Evolutionary conservation across 2,113 vertebrate species (phyloP).

Genomic region (Archocentrus centrarchus): DNA sequence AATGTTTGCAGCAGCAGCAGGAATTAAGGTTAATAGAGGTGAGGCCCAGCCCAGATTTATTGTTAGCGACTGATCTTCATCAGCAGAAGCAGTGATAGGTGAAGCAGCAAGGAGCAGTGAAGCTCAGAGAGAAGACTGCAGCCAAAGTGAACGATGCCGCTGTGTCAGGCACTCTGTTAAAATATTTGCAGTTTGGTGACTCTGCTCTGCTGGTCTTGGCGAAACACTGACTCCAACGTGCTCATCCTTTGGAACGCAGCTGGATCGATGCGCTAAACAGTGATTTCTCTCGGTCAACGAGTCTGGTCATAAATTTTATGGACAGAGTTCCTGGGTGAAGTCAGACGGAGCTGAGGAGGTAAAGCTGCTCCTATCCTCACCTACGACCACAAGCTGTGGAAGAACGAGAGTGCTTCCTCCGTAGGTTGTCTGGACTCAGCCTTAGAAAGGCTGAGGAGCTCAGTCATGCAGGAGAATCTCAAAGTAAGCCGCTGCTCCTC

Average conservation of each 20-base stretch:
- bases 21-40: background rate
- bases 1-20: background rate
- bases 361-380: background rate
- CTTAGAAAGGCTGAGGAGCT: background rate
- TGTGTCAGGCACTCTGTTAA: background rate
- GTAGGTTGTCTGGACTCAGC: background rate
- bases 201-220: background rate
- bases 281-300: too few relatives aligned
- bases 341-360: too few relatives aligned
- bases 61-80: background rate
- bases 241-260: background rate
- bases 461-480: background rate
- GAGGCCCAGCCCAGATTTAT: background rate
- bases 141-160: background rate
- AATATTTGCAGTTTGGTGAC: background rate
- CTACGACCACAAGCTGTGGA: background rate
- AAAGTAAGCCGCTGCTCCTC: background rate
- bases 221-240: background rate
- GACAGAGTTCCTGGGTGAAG: too few relatives aligned
- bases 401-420: background rate
- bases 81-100: background rate
- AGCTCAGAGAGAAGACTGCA: background rate
- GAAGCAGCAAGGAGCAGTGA: background rate
- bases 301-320: too few relatives aligned
- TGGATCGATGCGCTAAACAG: too few relatives aligned